Evolutionary conservation across 2,797 vertebrate species (phyloP), one percentile per base, ranked within the genome.

Genomic region (Rhabdophis nuchalis): DNA sequence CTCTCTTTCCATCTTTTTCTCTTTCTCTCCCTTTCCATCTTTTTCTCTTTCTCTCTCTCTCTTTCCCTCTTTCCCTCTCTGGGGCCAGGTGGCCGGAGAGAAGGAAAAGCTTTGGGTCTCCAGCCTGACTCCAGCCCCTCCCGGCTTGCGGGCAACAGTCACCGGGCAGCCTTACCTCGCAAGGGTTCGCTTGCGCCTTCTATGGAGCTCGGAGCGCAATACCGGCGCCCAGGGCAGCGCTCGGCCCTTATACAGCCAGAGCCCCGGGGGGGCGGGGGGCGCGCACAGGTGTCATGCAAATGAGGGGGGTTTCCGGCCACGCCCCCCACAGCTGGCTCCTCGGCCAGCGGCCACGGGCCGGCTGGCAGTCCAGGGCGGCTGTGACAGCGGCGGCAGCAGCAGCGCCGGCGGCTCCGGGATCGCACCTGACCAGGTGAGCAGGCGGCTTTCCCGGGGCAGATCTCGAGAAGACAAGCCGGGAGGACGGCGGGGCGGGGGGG

Each of bases 261-360:
- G 72, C 5, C 7, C 3, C n/a, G 46, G 87, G 32, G 5, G 12
- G 41, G 1, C 18, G n/a, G 89, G n/a, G 89, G 41, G 10, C 18
- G 46, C n/a, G 11, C 6, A 54, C 82, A 16, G 56, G 60, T 52
- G 29, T 13, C 25, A 91, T 91, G 92, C 90, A 93, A 93, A 93
- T 89, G 16, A 89, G 86, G 89, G 72, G 0, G 0, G 1, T 41
- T 2, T 27, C 4, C 2, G 90, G 77, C 87, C 87, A 82, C 90
- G 87, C 92, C 92, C 92, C 89, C 56, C 53, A 29, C 11, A 14
- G 1, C 91, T n/a, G 57, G 13, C 82, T 56, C 82, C 58, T 50
- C 25, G 13, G 10, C 27, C 12, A 36, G 58, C 57, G 5, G 32
- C 68, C 68, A 61, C 68, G 68, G 91, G 6, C 0, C 25, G 13